Conservation (phyloP, 2,113 vertebrate genomes). For the cattle (Bos taurus) region DNA sequence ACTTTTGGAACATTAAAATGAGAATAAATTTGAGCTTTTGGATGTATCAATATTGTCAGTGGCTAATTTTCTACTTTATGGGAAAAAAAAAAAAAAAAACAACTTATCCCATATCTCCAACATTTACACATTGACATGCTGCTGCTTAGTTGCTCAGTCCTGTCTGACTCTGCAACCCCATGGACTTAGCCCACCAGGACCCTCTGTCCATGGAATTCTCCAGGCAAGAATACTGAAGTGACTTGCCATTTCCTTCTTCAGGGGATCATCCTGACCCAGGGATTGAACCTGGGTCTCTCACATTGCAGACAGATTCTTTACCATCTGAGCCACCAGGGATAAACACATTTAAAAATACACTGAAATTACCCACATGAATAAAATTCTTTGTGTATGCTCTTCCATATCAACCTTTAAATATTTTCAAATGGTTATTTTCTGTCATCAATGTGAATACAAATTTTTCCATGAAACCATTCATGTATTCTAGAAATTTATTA, state of each 20-base stretch:
- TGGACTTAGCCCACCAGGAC: background rate
- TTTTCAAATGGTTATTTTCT: conserved; percentile 37
- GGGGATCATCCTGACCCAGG: background rate
- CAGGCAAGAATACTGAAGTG: background rate
- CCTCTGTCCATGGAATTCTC: background rate
- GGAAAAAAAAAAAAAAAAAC: background rate
- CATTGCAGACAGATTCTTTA: background rate
- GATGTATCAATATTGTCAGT: background rate
- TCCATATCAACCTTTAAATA: conserved; percentile 28
- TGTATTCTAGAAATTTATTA: background rate
- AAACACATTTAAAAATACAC: background rate
- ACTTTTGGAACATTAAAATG: background rate
- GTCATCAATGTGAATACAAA: conserved; percentile 48
- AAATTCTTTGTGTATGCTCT: background rate
- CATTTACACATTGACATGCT: background rate
- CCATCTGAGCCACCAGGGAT: background rate
- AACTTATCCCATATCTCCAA: background rate
- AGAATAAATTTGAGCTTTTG: background rate
- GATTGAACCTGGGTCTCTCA: background rate
- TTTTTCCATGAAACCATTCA: conserved; percentile 18
- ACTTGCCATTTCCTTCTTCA: background rate
- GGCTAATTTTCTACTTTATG: background rate
- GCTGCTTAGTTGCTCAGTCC: background rate
- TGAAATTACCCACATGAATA: conserved; percentile 10
- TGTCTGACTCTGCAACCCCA: background rate